Evolutionary conservation across 2,888 invertebrate species (phyloP).

Genomic region (Euproctis similis): DNA sequence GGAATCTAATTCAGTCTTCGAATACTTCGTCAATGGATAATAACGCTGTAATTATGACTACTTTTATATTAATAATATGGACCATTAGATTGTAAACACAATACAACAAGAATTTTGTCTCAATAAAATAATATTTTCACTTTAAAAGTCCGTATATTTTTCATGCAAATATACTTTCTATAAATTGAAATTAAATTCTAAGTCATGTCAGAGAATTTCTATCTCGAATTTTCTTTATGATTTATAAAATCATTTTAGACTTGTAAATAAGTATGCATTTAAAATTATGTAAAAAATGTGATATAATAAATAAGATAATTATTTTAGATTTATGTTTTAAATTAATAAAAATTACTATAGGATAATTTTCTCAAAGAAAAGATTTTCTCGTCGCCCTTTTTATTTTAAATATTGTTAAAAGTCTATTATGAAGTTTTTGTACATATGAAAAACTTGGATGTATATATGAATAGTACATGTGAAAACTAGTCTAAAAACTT

Average conservation of each 20-base stretch:
- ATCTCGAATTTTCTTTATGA: no score
- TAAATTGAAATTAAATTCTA: no score
- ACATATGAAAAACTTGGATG: no score
- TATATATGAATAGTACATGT: conserved; percentile 17
- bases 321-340: conserved; percentile 18
- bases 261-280: conserved; percentile 25
- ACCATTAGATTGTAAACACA: conserved; percentile 29
- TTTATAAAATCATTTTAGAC: conserved; percentile 16
- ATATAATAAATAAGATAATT: conserved; percentile 32
- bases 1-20: conserved; percentile 57
- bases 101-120: conserved; percentile 1
- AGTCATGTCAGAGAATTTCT: no score
- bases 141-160: conserved; percentile 16
- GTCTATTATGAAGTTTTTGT: conserved; percentile 21
- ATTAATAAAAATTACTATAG: conserved; percentile 23
- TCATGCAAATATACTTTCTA: conserved; percentile 10
- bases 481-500: no score
- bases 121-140: conserved; percentile 18
- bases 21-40: conserved; percentile 23
- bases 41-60: conserved; percentile 26
- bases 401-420: conserved; percentile 19
- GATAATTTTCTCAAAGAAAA: conserved; percentile 34
- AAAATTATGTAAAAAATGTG: conserved; percentile 37
- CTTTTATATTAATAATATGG: conserved; percentile 33
- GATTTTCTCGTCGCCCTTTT: conserved; percentile 18